Evolutionary conservation across 2,888 invertebrate genomes (phyloP).

Genomic region (Cremastinae sp.): DNA sequence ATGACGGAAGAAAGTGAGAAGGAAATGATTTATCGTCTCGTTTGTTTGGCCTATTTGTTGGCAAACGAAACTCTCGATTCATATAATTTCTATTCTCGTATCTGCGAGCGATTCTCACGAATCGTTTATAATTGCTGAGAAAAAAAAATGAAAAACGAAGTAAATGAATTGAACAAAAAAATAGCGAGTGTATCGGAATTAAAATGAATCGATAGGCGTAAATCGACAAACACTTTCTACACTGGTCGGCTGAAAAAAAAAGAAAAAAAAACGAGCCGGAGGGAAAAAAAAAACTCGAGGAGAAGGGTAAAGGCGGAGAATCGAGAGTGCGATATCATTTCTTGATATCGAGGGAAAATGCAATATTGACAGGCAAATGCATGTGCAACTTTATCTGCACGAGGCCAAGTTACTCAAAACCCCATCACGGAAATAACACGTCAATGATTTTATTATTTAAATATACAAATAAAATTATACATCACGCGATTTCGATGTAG

Average conservation of each 20-base stretch:
- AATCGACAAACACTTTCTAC: constrained; percentile 55
- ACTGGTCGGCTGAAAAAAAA: constrained; percentile 25
- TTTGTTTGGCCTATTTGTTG: constrained; percentile 60
- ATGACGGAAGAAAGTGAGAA: constrained; percentile 22
- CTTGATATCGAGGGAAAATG: constrained; percentile 48
- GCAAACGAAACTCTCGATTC: constrained; percentile 26
- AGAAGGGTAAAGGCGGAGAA: not conserved
- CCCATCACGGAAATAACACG: constrained; percentile 34
- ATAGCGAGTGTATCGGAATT: constrained; percentile 4
- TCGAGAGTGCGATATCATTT: constrained; percentile 29
- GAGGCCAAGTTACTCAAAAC: constrained; percentile 32
- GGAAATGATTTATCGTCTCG: constrained; percentile 54
- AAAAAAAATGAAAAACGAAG: not conserved
- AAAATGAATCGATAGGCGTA: constrained; percentile 6
- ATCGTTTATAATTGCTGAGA: not conserved
- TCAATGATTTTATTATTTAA: constrained; percentile 3
- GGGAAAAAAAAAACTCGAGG: not conserved
- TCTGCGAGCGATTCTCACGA: not conserved
- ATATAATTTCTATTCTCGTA: constrained; percentile 45
- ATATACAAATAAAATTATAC: not conserved
- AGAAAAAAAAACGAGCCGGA: constrained; percentile 17
- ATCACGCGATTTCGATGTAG: constrained; percentile 23
- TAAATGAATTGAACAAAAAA: constrained; percentile 1
- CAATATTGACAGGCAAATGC: constrained; percentile 22
- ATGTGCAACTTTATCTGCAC: constrained; percentile 38